phyloP scores from a whole-genome alignment of 1,140 invertebrate species.

The Micrasema minimum region DNA sequence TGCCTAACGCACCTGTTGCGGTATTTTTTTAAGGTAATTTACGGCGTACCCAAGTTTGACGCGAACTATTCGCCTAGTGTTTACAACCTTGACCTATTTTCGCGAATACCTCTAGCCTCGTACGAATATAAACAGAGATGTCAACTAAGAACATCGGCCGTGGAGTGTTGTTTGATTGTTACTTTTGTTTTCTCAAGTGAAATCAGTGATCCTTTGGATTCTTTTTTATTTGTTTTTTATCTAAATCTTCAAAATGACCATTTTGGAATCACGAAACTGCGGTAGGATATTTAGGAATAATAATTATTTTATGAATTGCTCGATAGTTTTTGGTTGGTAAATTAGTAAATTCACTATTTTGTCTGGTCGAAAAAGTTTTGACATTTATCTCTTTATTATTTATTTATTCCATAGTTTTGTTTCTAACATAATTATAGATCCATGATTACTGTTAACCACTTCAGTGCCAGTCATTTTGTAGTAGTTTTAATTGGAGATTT shows the following conservation, averaged over 20 bases:
- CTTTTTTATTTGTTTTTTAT: no score
- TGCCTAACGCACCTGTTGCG: constrained; percentile 27
- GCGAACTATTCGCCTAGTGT: background rate
- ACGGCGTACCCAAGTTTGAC: background rate
- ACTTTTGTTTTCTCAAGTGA: constrained; percentile 4
- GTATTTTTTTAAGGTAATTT: constrained; percentile 37
- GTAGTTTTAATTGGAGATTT: no score
- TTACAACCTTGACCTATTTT: constrained; percentile 26
- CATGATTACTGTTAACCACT: no score
- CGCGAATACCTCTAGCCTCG: constrained; percentile 3
- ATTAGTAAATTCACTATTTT: no score
- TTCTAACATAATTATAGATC: no score
- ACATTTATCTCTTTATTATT: no score
- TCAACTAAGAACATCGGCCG: background rate
- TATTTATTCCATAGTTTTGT: no score
- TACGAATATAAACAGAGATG: constrained; percentile 30
- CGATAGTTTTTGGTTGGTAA: no score
- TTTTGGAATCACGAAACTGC: background rate
- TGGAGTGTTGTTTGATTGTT: constrained; percentile 15
- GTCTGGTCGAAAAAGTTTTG: no score
- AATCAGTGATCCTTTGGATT: background rate
- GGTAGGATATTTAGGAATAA: constrained; percentile 16
- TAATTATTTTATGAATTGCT: background rate
- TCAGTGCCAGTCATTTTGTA: no score
- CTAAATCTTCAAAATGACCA: background rate